These are phyloP conservation scores for Philaenus spumarius DNA, from an alignment of 1,140 invertebrate genomes.

Conservation along the genomic window DNA sequence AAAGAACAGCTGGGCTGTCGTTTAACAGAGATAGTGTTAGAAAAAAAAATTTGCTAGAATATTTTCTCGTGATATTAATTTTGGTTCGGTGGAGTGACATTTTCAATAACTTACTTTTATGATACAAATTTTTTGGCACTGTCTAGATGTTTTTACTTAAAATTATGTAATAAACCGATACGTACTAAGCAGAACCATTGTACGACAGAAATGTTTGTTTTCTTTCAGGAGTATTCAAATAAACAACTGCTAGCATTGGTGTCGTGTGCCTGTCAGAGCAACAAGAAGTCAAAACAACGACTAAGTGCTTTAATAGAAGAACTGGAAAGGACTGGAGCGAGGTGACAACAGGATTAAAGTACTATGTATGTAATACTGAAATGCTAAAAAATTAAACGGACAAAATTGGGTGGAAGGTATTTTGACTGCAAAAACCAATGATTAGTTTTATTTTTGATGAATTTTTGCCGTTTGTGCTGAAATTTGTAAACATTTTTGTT, in stretches of 20 bases:
- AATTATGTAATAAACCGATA: not conserved
- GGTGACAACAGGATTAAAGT: too few species aligned
- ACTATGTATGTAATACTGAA: too few species aligned
- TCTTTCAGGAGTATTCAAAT: conserved; percentile 71
- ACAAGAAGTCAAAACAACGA: conserved; percentile 76
- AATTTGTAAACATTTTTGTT: too few species aligned
- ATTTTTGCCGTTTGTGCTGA: too few species aligned
- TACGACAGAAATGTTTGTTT: too few species aligned
- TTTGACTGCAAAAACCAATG: too few species aligned
- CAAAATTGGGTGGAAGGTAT: too few species aligned
- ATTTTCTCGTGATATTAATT: conserved; percentile 10
- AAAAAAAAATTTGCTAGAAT: conserved; percentile 7
- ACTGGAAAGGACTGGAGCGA: conserved; percentile 12
- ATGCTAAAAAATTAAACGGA: too few species aligned
- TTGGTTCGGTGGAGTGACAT: not conserved
- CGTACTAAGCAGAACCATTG: too few species aligned
- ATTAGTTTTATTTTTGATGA: too few species aligned
- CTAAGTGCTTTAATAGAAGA: conserved; percentile 64
- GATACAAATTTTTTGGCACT: not conserved
- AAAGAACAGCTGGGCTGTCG: too few species aligned
- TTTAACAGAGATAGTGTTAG: too few species aligned
- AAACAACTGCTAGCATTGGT: conserved; percentile 82
- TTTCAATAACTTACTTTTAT: not conserved
- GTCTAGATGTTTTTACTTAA: not conserved
- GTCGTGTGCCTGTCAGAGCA: conserved; percentile 78